Evolutionary conservation across 2,113 vertebrate genomes (phyloP).

Genomic region (cattle (Bos taurus)): DNA sequence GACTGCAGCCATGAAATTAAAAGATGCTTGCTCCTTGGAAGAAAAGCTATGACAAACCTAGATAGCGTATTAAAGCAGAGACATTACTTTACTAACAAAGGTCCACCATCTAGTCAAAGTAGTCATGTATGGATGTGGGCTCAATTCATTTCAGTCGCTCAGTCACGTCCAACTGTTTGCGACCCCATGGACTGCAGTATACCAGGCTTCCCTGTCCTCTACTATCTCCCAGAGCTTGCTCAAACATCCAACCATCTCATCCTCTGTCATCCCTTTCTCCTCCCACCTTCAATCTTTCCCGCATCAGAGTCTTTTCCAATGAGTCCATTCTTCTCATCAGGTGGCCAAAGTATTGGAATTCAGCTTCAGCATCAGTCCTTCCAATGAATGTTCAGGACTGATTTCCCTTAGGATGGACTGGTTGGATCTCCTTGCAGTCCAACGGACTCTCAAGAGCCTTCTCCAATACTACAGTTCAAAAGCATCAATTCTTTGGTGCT

Average conservation of each 20-base stretch:
- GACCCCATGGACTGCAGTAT: neutral
- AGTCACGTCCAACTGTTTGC: rapidly evolving
- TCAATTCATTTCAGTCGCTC: neutral
- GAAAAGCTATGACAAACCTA: neutral
- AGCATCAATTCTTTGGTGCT: neutral
- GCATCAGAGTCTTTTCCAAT: neutral
- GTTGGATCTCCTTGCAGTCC: neutral
- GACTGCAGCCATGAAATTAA: neutral
- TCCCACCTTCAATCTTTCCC: neutral
- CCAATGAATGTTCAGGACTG: neutral
- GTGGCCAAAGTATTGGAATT: neutral
- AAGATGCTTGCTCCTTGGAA: neutral
- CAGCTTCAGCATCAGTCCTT: neutral
- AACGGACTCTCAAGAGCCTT: neutral
- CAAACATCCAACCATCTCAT: neutral
- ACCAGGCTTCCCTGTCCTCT: neutral
- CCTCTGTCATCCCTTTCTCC: neutral
- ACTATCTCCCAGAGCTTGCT: neutral
- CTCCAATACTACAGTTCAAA: neutral
- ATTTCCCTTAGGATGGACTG: neutral
- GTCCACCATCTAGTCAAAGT: neutral
- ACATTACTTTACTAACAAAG: neutral
- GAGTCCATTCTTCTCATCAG: neutral
- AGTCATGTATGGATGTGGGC: neutral
- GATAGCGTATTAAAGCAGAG: neutral